These are phyloP conservation scores for Amazona vittata DNA, from an alignment of 2,113 vertebrate genomes.

Conservation along the genomic window DNA sequence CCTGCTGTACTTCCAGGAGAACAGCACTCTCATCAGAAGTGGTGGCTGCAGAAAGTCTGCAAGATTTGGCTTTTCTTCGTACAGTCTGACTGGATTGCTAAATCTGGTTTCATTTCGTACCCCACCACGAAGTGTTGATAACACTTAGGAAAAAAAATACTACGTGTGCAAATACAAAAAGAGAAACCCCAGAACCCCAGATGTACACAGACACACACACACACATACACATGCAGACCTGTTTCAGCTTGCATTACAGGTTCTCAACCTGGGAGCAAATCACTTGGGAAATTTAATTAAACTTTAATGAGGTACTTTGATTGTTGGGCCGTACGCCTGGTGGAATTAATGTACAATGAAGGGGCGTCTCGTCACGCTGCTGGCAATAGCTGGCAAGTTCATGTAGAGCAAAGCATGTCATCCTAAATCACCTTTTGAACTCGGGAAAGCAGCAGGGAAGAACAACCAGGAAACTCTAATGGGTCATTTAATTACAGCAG, in stretches of 20 bases:
- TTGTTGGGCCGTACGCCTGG: constrained; percentile 22
- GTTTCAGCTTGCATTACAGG: constrained; percentile 35
- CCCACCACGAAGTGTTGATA: not conserved
- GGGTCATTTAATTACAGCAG: not conserved
- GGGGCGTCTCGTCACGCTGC: constrained; percentile 21
- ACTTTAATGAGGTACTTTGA: constrained; percentile 64
- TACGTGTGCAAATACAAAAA: not conserved
- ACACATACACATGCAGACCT: not conserved
- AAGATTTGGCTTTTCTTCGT: not conserved
- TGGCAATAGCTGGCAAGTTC: constrained; percentile 48
- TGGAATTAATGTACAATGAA: constrained; percentile 47
- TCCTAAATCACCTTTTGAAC: constrained; percentile 70
- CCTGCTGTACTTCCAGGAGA: not conserved
- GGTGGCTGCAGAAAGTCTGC: not conserved
- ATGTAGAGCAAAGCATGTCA: constrained; percentile 23
- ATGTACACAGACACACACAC: not conserved
- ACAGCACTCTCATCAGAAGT: not conserved
- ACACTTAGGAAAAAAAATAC: accelerated
- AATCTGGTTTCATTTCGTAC: not conserved
- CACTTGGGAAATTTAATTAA: constrained; percentile 68
- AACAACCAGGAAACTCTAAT: not conserved
- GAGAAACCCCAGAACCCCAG: not conserved
- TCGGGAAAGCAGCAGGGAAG: not conserved
- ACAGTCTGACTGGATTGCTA: not conserved
- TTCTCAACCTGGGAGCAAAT: constrained; percentile 49